Evolutionary conservation across 2,888 invertebrate species (phyloP).

Genomic region (Seladonia tumulorum): DNA sequence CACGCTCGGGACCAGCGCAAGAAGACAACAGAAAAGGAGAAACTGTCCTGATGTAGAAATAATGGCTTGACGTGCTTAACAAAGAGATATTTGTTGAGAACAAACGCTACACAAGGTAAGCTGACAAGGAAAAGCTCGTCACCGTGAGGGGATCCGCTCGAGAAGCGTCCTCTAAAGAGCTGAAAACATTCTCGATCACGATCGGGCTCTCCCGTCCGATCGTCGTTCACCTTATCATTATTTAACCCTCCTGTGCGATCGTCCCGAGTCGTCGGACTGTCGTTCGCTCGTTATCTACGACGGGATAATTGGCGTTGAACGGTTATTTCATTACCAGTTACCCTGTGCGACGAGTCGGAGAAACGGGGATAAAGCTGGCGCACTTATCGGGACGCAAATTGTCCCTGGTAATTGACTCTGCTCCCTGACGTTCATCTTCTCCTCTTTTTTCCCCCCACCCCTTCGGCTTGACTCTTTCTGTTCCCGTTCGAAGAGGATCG

Average conservation of each 20-base stretch:
- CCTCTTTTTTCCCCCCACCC: neutral
- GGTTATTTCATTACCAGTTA: conserved; percentile 47
- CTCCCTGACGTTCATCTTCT: neutral
- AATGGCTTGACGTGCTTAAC: neutral
- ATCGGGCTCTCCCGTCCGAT: neutral
- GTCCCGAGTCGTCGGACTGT: conserved; percentile 22
- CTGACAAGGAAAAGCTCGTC: neutral
- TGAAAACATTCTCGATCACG: conserved; percentile 5
- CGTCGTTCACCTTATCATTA: conserved; percentile 41
- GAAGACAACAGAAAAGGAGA: neutral
- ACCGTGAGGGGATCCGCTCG: neutral
- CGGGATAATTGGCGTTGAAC: conserved; percentile 43
- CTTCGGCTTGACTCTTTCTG: neutral
- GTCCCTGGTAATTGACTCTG: conserved; percentile 26
- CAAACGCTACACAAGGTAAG: neutral
- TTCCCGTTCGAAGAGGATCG: neutral
- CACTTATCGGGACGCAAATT: conserved; percentile 37
- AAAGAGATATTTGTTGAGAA: neutral
- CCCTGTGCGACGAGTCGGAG: conserved; percentile 6
- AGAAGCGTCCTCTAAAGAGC: neutral
- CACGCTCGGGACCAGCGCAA: too few relatives aligned
- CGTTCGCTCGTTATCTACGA: conserved; percentile 47
- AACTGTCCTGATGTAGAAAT: neutral
- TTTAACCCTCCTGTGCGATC: conserved; percentile 17
- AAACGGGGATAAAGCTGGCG: conserved; percentile 7